These are phyloP conservation scores for Diaperis boleti DNA, from an alignment of 2,888 invertebrate species.

Conservation along the genomic window DNA sequence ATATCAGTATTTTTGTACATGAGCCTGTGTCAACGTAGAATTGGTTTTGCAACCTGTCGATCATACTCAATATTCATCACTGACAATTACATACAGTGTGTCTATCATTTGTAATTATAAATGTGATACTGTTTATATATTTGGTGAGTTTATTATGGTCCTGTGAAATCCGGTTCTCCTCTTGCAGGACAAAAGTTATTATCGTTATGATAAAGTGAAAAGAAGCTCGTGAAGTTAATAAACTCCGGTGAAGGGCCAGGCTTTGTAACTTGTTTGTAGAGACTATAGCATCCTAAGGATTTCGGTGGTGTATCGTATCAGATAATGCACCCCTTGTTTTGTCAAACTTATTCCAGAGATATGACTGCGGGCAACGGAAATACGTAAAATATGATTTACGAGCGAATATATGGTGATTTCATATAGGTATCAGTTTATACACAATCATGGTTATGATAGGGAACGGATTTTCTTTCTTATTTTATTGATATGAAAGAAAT, in stretches of 20 bases:
- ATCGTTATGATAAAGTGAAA: not conserved
- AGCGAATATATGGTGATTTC: slow-evolving; percentile 56
- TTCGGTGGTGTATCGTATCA: slow-evolving; percentile 46
- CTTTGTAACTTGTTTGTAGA: slow-evolving; percentile 26
- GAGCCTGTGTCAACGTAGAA: too few relatives aligned
- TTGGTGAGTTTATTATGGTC: too few relatives aligned
- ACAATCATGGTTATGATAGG: slow-evolving; percentile 49
- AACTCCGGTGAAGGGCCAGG: slow-evolving; percentile 4
- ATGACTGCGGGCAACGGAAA: slow-evolving; percentile 57
- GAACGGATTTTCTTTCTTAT: slow-evolving; percentile 43
- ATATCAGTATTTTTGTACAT: too few relatives aligned
- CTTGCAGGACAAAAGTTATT: not conserved
- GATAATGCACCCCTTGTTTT: slow-evolving; percentile 57
- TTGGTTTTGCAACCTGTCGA: too few relatives aligned
- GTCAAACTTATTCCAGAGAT: slow-evolving; percentile 52
- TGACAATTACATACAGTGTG: too few relatives aligned
- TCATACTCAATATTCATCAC: too few relatives aligned
- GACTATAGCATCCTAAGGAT: slow-evolving; percentile 35
- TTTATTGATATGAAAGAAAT: slow-evolving; percentile 48
- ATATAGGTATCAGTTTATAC: slow-evolving; percentile 58
- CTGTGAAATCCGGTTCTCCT: too few relatives aligned
- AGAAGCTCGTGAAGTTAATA: slow-evolving; percentile 5
- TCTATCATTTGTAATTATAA: too few relatives aligned
- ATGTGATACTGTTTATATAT: too few relatives aligned
- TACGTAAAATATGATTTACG: slow-evolving; percentile 62